A percentile compares a stretch with the other conserved stretches of the same genome.
These are phyloP conservation scores for Tinea pellionella DNA, from an alignment of 2,888 invertebrate species.

Conservation along the genomic window DNA sequence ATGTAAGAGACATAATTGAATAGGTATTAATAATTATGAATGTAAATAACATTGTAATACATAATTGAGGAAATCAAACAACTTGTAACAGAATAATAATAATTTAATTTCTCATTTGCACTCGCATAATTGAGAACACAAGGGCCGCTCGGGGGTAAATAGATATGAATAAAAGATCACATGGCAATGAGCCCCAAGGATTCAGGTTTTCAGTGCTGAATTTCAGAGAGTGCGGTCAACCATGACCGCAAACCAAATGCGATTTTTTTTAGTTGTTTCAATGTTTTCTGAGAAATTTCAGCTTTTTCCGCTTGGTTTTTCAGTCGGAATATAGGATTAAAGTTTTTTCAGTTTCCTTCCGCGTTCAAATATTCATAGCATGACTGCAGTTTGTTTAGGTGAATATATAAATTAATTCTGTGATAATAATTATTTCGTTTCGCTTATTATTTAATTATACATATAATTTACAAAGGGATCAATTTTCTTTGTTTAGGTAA, in stretches of 20 bases:
- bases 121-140: slow-evolving; percentile 1
- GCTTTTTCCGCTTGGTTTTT: background rate
- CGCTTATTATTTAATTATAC: too few species aligned
- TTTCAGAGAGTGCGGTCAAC: slow-evolving; percentile 5
- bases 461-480: too few species aligned
- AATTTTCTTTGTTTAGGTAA: too few species aligned
- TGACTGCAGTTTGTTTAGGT: background rate
- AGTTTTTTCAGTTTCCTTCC: background rate
- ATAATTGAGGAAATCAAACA: background rate
- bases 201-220: background rate
- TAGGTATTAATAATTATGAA: too few species aligned
- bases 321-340: background rate
- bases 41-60: background rate
- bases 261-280: background rate
- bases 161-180: slow-evolving; percentile 7
- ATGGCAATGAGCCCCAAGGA: background rate
- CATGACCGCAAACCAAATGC: background rate
- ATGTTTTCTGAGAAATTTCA: background rate
- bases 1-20: too few species aligned
- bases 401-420: background rate
- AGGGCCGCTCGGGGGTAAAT: background rate
- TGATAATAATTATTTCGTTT: background rate
- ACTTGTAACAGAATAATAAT: background rate
- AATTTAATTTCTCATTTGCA: slow-evolving; percentile 6
- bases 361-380: background rate